Percentiles rank a stretch among this genome's conserved stretches.
These are phyloP conservation scores for Tribolium freemani DNA, from an alignment of 2,888 invertebrate species.

Conservation along the genomic window DNA sequence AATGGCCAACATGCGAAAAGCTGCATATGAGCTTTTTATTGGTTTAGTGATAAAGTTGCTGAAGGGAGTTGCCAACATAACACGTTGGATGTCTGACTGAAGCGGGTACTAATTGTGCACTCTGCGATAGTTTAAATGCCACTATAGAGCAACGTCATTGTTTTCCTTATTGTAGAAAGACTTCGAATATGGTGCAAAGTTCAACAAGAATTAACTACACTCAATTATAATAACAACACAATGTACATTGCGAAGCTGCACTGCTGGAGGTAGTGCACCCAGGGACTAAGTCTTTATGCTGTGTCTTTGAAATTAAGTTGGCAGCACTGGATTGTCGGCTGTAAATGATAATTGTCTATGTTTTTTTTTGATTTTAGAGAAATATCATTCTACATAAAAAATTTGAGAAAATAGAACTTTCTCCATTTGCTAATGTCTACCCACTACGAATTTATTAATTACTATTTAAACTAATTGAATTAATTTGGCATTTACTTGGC, in stretches of 20 bases:
- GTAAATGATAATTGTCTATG: no score
- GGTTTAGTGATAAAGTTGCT: conserved; percentile 2
- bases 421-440: no score
- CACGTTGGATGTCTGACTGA: conserved; percentile 5
- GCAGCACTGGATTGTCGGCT: no score
- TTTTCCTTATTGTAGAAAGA: conserved; percentile 8
- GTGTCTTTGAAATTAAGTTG: no score
- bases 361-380: no score
- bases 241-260: not conserved
- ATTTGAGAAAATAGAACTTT: no score
- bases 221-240: not conserved
- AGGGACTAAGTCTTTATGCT: no score
- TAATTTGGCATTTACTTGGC: no score
- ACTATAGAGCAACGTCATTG: conserved; percentile 14
- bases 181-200: conserved; percentile 7
- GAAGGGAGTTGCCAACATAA: not conserved
- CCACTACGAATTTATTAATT: no score
- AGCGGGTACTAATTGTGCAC: conserved; percentile 19
- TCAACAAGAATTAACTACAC: conserved; percentile 5
- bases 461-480: no score
- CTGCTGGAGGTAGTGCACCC: not conserved
- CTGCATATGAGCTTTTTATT: not conserved
- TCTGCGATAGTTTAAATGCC: conserved; percentile 20
- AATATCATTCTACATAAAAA: no score
- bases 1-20: not conserved